Percentiles rank a stretch among this genome's conserved stretches.
phyloP scores from a whole-genome alignment of 2,113 vertebrate species.

The Cavia porcellus region DNA sequence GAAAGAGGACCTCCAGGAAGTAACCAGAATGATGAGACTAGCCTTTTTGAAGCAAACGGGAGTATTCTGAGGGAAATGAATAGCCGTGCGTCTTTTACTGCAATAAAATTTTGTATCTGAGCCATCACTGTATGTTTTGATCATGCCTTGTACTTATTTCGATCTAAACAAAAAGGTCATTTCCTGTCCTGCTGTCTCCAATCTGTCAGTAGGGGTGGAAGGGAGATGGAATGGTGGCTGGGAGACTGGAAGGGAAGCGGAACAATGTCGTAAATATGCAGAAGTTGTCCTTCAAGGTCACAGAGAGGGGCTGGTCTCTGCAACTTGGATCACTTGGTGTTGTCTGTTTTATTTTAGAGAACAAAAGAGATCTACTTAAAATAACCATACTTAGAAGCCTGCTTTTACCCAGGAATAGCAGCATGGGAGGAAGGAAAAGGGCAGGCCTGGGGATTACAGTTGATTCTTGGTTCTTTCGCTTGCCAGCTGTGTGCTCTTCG shows the following conservation, averaged over 20 bases:
- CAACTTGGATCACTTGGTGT: neutral
- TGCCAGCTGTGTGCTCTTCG: neutral
- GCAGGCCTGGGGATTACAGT: neutral
- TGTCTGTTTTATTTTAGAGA: neutral
- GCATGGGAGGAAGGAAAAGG: neutral
- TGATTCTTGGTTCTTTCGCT: neutral
- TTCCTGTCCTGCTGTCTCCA: constrained; percentile 12
- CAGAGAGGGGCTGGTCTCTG: neutral
- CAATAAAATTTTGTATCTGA: neutral
- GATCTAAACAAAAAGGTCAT: neutral
- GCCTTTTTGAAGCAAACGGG: neutral
- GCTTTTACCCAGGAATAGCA: neutral
- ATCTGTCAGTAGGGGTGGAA: neutral
- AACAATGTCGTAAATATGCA: neutral
- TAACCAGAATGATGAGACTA: neutral
- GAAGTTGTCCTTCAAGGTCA: neutral
- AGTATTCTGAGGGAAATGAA: neutral
- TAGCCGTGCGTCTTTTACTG: neutral
- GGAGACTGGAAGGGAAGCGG: neutral
- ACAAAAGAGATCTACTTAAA: neutral
- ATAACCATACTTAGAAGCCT: neutral
- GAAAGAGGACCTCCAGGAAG: neutral
- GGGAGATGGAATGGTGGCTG: neutral
- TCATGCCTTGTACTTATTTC: neutral
- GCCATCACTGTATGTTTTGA: neutral